Base-by-base conservation (phyloP, 2,797 vertebrate species). In the Aeoliscus strigatus region DNA sequence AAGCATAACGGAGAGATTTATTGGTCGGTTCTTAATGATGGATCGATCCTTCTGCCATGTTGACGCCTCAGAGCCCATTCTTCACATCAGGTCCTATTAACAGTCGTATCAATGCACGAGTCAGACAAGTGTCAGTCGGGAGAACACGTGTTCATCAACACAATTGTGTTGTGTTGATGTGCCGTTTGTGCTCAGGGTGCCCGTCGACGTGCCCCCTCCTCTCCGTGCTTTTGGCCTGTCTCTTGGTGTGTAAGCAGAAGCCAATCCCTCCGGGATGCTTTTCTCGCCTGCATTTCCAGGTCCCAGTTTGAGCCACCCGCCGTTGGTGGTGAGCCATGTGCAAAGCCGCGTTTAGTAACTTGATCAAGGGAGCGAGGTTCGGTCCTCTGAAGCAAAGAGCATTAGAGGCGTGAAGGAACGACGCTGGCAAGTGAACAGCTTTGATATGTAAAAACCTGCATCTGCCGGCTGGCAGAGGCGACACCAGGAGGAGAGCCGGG, bases 391-490 rank as follows among this genome's bases (percentile, higher is more conserved):
- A 83, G 83, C 70, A 82, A 83, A 84, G 80, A 84, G 79, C 78
- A 82, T 87, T 87, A 84, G 79, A 80, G 68, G 70, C 79, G 60
- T 82, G 76, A 81, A 83, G 73, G 75, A 82, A 73, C 54, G 72
- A 79, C 77, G 77, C 67, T 70, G 64, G 73, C 75, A 54, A 83
- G 82, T 81, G 76, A 75, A 79, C 77, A 75, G 78, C 85, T 88
- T 86, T 88, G 84, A 87, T 86, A 82, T 86, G 75, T 83, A 73
- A 83, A 83, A 80, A 75, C 66, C 75, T 74, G 73, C 82, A 85
- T 86, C 77, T 75, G 72, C 68, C 60, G 68, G 75, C 67, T 75
- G 67, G 68, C 68, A 42, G 55, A 44, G 66, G 79, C 70, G 9
- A 32, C 31, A 63, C 73, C 75, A 74, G 72, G 46, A 77, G 77